Base-by-base conservation (phyloP, 2,113 vertebrate species). In the Accipiter virgatus region DNA sequence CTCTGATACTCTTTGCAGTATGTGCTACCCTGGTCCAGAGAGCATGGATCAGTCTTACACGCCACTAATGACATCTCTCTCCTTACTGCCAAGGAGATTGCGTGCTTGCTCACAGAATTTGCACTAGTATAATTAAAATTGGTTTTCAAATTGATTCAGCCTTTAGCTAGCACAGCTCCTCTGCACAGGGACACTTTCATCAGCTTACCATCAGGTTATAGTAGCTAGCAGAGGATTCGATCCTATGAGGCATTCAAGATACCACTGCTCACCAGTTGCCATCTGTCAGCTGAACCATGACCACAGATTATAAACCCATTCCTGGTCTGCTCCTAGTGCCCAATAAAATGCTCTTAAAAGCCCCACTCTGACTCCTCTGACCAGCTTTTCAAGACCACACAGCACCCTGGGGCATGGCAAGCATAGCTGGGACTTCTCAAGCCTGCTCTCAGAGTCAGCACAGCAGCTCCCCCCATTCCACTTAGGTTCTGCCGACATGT, bases 281-380 rank as follows among this genome's bases (percentile, higher is more conserved):
- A 95, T 91, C 84, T 95, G 90, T 90, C 90, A 94, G 58, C 27
- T 92, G 90, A 95, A 94, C 84, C 95, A 50, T 77, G 53, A 80
- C 78, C 85, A 67, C 19, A 82, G 81, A 82, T 85, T 94, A 91
- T 61, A 93, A 94, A 89, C 78, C 27, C 66, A 65, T 88, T 79
- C 56, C 75, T 70, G 59, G 29, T 22, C 74, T 87, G 58, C 87
- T 73, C 55, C 90, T 94, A 38, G 87, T 85, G 89, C 16, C 56
- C 58, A 90, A 88, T 82, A 94, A 95, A 94, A 93, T 32, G 36
- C 22, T 86, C 21, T 82, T 94, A 68, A 94, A 95, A 94, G 53
- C 34, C 32, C 13, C 17, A 22, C 27, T 94, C 32, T 59, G 61
- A 47, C 25, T 86, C 12, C 48, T 77, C 83, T 92, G 75, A 83